Evolutionary conservation across 1,140 invertebrate genomes (phyloP).

Genomic region (Drusus annulatus): DNA sequence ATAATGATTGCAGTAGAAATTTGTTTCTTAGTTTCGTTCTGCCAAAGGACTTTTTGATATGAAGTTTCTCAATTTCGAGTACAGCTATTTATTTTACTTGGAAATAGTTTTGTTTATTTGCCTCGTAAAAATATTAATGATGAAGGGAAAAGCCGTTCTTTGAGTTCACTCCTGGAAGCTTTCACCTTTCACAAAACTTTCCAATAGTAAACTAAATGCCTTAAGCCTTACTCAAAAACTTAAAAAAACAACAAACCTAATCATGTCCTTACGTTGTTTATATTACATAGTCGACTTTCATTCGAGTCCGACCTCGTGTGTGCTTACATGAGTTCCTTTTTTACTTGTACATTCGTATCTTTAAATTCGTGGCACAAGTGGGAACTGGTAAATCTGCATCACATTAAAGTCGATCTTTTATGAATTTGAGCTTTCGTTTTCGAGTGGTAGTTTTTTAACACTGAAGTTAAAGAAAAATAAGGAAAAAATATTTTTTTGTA

Average conservation of each 20-base stretch:
- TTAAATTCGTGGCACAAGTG: no score
- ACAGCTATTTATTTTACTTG: slow-evolving; percentile 21
- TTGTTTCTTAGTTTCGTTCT: slow-evolving; percentile 8
- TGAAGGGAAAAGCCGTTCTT: background rate
- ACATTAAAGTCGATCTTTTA: no score
- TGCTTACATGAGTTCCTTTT: no score
- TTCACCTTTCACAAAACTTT: slow-evolving; percentile 2
- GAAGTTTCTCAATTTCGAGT: slow-evolving; percentile 13
- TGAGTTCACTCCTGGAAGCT: background rate
- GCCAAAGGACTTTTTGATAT: background rate
- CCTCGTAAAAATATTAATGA: slow-evolving; percentile 23
- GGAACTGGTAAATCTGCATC: no score
- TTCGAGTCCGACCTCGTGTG: no score
- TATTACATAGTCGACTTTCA: no score
- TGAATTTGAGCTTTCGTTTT: no score
- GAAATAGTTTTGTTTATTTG: slow-evolving; percentile 30
- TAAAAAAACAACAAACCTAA: background rate
- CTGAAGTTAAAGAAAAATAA: no score
- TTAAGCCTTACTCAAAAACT: background rate
- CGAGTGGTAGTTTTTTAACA: no score
- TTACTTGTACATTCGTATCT: no score
- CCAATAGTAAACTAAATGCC: background rate
- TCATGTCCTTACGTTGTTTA: no score
- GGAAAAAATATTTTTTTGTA: no score
- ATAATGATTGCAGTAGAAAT: slow-evolving; percentile 22